Conservation (phyloP, 2,113 vertebrate genomes). For the Hydrochoerus hydrochaeris region DNA sequence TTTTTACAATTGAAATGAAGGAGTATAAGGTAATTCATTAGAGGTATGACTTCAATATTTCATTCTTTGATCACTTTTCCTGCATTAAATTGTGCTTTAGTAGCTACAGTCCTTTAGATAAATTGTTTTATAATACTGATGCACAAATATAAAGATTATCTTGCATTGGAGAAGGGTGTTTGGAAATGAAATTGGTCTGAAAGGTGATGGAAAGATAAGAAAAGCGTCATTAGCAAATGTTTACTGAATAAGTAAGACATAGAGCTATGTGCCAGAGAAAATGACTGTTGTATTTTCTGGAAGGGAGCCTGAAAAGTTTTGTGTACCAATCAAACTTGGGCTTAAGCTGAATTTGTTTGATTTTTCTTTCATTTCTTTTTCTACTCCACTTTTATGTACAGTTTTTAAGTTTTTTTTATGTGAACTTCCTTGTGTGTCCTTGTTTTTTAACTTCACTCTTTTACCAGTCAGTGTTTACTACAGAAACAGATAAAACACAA, state of each 20-base stretch:
- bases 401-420: neutral
- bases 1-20: neutral
- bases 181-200: neutral
- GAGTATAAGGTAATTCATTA: neutral
- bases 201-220: conserved; percentile 13
- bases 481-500: neutral
- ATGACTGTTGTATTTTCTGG: neutral
- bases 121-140: conserved; percentile 23
- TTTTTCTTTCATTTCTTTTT: neutral
- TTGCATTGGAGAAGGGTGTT: neutral
- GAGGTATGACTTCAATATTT: neutral
- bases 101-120: neutral
- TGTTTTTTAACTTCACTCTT: neutral
- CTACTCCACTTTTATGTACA: neutral
- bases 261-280: neutral
- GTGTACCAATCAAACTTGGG: neutral
- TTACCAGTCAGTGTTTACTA: neutral
- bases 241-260: neutral
- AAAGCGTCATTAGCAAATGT: conserved; percentile 6
- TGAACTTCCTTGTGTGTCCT: neutral
- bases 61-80: neutral
- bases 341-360: neutral
- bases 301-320: neutral
- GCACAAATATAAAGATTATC: conserved; percentile 17
- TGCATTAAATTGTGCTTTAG: neutral